A percentile compares a stretch with the other conserved stretches of the same genome.
Conservation (phyloP, 2,113 vertebrate species). For the Rhinoderma darwinii region DNA sequence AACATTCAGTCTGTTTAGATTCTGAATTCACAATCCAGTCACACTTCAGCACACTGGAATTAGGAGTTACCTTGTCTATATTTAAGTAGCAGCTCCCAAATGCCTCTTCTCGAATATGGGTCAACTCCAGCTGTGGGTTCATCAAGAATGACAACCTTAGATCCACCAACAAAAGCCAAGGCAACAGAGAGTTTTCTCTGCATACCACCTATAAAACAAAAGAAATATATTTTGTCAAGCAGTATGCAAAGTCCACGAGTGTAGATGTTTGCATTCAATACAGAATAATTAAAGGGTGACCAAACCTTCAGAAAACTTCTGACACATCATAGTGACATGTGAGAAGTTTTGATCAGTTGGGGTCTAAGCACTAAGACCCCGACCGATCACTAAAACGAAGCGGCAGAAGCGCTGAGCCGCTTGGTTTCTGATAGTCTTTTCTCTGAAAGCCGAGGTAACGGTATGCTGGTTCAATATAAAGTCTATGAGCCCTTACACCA, state of each 20-base stretch:
- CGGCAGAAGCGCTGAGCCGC: too few species aligned
- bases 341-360: too few species aligned
- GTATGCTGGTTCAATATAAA: too few species aligned
- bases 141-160: slow-evolving; percentile 98
- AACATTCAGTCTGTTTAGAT: too few species aligned
- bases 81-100: slow-evolving; percentile 95
- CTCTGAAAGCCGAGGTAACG: too few species aligned
- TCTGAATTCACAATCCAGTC: neutral
- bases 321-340: neutral
- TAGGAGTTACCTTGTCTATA: slow-evolving; percentile 84
- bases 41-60: neutral
- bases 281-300: neutral
- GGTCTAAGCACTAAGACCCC: too few species aligned
- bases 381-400: too few species aligned
- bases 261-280: neutral
- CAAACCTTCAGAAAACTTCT: too few species aligned
- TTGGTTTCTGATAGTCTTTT: too few species aligned
- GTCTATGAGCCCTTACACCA: too few species aligned
- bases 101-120: slow-evolving; percentile 93
- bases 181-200: slow-evolving; percentile 97
- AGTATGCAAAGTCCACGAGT: neutral
- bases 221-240: neutral
- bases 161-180: slow-evolving; percentile 94
- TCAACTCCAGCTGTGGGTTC: slow-evolving; percentile 97
- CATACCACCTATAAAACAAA: slow-evolving; percentile 84